phyloP scores from a whole-genome alignment of 92 coral and sea anemone genomes.

The Blastomussa wellsi region DNA sequence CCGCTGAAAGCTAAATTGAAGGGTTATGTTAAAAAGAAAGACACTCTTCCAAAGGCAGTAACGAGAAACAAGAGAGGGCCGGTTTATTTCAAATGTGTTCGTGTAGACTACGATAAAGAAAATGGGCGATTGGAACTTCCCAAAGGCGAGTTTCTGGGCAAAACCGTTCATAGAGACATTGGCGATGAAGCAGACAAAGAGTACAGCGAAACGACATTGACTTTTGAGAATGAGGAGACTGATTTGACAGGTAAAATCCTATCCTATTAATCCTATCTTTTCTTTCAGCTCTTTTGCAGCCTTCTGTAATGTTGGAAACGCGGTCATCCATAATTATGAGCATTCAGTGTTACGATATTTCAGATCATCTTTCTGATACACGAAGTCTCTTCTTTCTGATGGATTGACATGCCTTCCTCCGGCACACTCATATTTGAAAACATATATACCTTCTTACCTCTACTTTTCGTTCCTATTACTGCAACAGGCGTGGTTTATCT shows the following conservation, averaged over 20 bases:
- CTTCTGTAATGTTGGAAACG: too few relatives aligned
- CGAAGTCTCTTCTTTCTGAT: too few relatives aligned
- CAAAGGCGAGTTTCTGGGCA: neutral
- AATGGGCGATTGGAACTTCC: neutral
- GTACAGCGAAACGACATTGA: neutral
- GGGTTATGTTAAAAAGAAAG: neutral
- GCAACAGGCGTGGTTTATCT: too few relatives aligned
- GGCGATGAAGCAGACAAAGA: neutral
- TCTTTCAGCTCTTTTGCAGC: too few relatives aligned
- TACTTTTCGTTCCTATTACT: too few relatives aligned
- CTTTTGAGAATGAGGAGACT: neutral
- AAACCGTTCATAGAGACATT: neutral
- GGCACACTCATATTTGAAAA: too few relatives aligned
- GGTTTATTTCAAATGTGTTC: neutral
- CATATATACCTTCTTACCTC: too few relatives aligned
- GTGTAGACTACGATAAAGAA: neutral
- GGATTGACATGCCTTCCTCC: too few relatives aligned
- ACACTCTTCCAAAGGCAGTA: neutral
- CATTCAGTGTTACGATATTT: too few relatives aligned
- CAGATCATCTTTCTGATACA: too few relatives aligned
- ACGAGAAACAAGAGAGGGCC: constrained; percentile 3
- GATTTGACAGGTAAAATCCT: neutral
- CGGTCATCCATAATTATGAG: too few relatives aligned
- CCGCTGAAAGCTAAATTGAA: neutral
- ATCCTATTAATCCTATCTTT: too few relatives aligned